phyloP scores from a whole-genome alignment of 1,140 invertebrate species.

The Drosophila burlai region DNA sequence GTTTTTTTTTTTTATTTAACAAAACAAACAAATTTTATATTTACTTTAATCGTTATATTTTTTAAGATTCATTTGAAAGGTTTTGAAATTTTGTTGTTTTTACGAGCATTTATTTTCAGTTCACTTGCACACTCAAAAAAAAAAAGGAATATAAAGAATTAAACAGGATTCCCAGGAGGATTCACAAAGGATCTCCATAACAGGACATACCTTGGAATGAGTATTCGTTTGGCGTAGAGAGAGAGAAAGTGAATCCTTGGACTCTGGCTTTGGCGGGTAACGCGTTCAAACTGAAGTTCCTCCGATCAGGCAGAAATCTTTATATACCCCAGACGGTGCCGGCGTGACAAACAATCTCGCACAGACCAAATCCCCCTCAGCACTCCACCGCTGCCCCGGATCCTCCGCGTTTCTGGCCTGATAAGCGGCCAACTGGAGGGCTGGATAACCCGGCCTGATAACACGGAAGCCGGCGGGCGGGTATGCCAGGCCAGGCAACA shows the following conservation, averaged over 20 bases:
- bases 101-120: neutral
- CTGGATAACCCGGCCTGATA: conserved; percentile 21
- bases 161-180: neutral
- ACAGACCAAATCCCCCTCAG: conserved; percentile 7
- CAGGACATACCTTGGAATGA: conserved; percentile 50
- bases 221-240: conserved; percentile 2
- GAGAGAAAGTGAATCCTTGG: conserved; percentile 32
- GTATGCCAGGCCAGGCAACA: conserved; percentile 28
- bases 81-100: neutral
- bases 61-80: too few species aligned
- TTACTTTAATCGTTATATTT: too few species aligned
- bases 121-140: conserved; percentile 20
- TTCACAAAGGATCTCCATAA: neutral
- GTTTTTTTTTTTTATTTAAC: too few species aligned
- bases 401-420: conserved; percentile 8
- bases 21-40: too few species aligned
- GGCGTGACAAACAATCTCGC: conserved; percentile 39
- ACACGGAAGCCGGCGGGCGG: conserved; percentile 4
- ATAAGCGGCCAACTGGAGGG: conserved; percentile 27
- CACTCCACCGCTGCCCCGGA: neutral
- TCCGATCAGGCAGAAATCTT: conserved; percentile 39
- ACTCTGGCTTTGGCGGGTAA: conserved; percentile 42
- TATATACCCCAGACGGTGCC: conserved; percentile 63
- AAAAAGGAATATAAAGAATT: too few species aligned
- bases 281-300: conserved; percentile 60